Evolutionary conservation across 2,113 vertebrate genomes (phyloP), one percentile per base, ranked within the genome.

Genomic region (Lates calcarifer): DNA sequence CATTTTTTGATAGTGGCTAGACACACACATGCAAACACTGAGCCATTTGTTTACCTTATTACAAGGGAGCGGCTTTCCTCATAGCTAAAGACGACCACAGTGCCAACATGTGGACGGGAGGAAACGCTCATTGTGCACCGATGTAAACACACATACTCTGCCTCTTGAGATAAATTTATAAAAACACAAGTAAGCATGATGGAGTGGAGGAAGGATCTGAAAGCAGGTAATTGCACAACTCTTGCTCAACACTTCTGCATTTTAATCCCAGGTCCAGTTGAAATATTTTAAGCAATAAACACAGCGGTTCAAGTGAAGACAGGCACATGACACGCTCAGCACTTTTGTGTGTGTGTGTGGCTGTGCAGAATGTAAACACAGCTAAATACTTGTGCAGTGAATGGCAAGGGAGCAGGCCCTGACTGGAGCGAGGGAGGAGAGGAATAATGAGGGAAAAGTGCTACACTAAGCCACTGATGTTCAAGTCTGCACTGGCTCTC

Each of bases 401-500:
- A 51, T 24, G 74, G 62, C 62, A 55, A 71, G n/a, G 15, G 71
- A 90, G 82, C 85, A 86, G 74, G 87, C 45, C 88, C 63, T 0
- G 51, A 92, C 88, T 85, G 15, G 82, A 89, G 76, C n/a, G 1
- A 37, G 18, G 41, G 57, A 73, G 66, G 35, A 56, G 68, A 41
- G 49, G 47, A 71, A 77, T 33, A 87, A 88, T 78, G 72, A 74
- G 18, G 70, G 74, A 75, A 67, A 79, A 81, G 69, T 71, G 73
- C 66, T n/a, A 7, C 69, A 37, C 71, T 65, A 49, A 89, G 74
- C 60, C 65, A 43, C 51, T 47, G 60, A 67, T 31, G 73, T 90
- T 94, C 93, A 91, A 92, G 93, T 94, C 90, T 92, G 84, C 89
- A 93, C 93, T 90, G 84, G 92, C 74, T 77, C 76, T 17, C 17